Evolutionary conservation across 2,888 invertebrate species (phyloP).

Genomic region (Sarcophaga subvicina): DNA sequence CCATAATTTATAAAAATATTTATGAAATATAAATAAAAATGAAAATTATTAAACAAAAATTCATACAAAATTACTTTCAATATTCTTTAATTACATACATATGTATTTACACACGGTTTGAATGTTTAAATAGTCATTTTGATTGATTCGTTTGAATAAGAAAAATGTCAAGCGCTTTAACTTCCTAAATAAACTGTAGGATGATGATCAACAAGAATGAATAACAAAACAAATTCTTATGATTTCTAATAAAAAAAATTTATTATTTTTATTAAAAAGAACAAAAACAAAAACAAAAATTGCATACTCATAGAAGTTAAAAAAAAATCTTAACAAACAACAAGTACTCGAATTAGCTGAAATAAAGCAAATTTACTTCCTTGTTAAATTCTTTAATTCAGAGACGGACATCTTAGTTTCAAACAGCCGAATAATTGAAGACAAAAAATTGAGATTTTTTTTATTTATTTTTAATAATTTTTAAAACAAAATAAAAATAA

Average conservation of each 20-base stretch:
- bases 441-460: background rate
- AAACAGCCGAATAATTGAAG: background rate
- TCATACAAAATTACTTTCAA: too few relatives aligned
- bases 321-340: background rate
- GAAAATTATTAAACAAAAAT: background rate
- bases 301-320: constrained; percentile 36
- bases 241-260: background rate
- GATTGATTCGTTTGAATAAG: constrained; percentile 3
- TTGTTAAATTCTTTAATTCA: constrained; percentile 22
- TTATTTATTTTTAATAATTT: constrained; percentile 1
- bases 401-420: background rate
- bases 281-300: background rate
- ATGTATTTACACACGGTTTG: background rate
- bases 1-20: background rate
- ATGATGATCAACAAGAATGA: background rate
- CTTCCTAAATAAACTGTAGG: constrained; percentile 14
- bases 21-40: background rate
- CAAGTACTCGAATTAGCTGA: background rate
- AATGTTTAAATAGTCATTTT: background rate
- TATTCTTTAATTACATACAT: too few relatives aligned
- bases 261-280: background rate
- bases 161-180: background rate
- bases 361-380: constrained; percentile 37
- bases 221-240: background rate
- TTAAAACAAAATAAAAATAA: background rate